phyloP scores from a whole-genome alignment of 2,797 vertebrate species.

The Spinus olivaceus region DNA sequence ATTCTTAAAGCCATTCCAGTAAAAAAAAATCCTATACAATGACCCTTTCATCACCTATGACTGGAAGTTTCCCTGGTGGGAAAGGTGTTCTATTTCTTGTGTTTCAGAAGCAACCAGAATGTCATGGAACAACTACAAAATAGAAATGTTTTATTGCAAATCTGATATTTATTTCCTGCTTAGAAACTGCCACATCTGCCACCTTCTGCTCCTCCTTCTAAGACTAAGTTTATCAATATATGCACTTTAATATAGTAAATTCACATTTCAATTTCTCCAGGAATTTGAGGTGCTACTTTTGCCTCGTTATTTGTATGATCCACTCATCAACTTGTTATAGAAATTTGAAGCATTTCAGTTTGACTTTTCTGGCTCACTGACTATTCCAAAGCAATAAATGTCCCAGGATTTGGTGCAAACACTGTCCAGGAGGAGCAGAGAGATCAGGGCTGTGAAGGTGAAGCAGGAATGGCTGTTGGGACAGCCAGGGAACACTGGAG shows the following conservation, averaged over 20 bases:
- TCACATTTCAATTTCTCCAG: neutral
- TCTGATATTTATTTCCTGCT: neutral
- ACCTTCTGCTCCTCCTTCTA: neutral
- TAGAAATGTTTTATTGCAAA: neutral
- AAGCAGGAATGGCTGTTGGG: accelerated
- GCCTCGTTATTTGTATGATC: neutral
- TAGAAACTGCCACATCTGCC: neutral
- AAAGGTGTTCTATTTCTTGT: neutral
- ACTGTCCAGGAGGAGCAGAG: neutral
- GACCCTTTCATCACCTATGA: neutral
- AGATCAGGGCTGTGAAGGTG: accelerated
- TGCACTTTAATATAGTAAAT: neutral
- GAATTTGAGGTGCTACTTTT: neutral
- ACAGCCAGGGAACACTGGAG: accelerated
- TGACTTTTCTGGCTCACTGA: neutral
- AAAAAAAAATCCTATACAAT: neutral
- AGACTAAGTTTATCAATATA: neutral
- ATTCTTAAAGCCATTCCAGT: neutral
- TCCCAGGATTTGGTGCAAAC: neutral
- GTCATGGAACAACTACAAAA: neutral
- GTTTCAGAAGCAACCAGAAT: neutral
- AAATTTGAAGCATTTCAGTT: accelerated
- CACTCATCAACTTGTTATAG: accelerated
- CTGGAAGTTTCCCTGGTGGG: neutral
- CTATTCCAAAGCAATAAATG: neutral